A percentile compares a stretch with the other conserved stretches of the same genome.
These are phyloP conservation scores for Oreocharis arfaki DNA, from an alignment of 2,113 vertebrate genomes.

Conservation along the genomic window DNA sequence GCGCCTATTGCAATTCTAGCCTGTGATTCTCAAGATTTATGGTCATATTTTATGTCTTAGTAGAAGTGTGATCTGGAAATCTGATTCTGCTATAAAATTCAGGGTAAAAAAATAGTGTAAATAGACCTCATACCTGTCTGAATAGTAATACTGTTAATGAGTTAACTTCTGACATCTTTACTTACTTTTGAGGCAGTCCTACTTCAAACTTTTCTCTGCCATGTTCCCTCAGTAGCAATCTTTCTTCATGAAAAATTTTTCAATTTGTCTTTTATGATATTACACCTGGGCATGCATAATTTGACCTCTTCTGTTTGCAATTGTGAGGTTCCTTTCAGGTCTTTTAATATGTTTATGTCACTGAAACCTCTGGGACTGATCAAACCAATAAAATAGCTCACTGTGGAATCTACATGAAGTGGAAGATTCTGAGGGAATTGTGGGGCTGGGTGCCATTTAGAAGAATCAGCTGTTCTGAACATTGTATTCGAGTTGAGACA, in stretches of 20 bases:
- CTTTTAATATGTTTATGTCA: neutral
- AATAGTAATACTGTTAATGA: neutral
- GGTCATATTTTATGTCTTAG: neutral
- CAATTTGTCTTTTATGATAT: neutral
- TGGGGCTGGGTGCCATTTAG: neutral
- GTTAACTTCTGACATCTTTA: neutral
- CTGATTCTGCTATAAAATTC: slow-evolving; percentile 1
- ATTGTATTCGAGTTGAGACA: neutral
- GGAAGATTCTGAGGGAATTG: neutral
- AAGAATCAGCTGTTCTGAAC: neutral
- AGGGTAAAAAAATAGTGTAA: neutral
- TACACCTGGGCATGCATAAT: neutral
- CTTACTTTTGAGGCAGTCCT: neutral
- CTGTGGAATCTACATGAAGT: neutral
- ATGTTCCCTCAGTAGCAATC: neutral
- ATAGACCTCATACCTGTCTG: neutral
- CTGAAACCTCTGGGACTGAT: neutral
- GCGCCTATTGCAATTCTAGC: neutral
- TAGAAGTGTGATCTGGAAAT: neutral
- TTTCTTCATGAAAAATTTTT: neutral
- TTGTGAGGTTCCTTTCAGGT: neutral
- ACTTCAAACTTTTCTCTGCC: neutral
- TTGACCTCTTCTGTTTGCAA: neutral
- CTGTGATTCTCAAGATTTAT: neutral
- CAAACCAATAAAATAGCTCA: neutral